Conservation (phyloP, 1,140 invertebrate genomes). For the Sarcophaga bullata region DNA sequence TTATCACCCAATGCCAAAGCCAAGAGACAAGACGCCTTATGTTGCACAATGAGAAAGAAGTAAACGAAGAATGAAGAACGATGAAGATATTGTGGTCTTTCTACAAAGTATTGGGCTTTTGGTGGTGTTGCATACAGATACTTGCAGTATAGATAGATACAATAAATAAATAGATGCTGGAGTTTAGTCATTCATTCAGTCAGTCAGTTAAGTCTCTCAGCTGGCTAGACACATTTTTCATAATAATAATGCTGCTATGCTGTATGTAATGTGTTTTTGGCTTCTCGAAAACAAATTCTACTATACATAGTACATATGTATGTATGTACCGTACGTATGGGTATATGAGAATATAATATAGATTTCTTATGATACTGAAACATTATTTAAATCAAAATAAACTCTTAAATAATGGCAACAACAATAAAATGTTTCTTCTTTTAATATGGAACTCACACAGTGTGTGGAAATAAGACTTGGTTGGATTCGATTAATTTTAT, state of each 20-base stretch:
- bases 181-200: neutral
- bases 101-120: too few species aligned
- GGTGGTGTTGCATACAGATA: too few species aligned
- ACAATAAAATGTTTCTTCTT: neutral
- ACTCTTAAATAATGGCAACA: neutral
- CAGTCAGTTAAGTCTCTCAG: neutral
- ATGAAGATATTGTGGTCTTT: neutral
- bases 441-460: neutral
- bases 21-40: neutral
- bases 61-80: neutral
- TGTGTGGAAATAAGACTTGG: neutral
- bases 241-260: neutral
- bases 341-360: neutral
- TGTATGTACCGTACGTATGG: neutral
- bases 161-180: too few species aligned
- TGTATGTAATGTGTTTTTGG: neutral
- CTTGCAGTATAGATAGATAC: too few species aligned
- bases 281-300: neutral
- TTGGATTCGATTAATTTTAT: neutral
- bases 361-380: neutral
- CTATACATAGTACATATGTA: neutral
- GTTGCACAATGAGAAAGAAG: neutral
- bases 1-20: neutral
- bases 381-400: constrained; percentile 13
- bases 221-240: constrained; percentile 34